These are phyloP conservation scores for Cephalopterus ornatus DNA, from an alignment of 2,113 vertebrate species.

Conservation along the genomic window DNA sequence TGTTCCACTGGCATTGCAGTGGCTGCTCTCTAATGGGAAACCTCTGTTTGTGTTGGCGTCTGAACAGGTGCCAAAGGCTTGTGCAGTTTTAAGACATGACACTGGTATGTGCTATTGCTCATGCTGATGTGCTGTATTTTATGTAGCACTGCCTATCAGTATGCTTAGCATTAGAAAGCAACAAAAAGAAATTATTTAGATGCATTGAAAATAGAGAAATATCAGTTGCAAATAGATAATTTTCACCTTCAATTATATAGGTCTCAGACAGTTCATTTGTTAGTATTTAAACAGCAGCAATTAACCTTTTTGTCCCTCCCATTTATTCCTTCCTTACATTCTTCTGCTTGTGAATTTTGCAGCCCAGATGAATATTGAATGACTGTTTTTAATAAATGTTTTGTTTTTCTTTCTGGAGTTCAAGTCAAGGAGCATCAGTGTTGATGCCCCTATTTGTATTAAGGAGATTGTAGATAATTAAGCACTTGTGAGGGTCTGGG, in stretches of 20 bases:
- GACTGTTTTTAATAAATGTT: slow-evolving; percentile 30
- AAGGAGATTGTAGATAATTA: slow-evolving; percentile 55
- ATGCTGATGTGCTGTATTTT: not conserved
- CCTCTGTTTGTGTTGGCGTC: not conserved
- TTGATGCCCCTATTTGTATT: not conserved
- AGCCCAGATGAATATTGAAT: slow-evolving; percentile 17
- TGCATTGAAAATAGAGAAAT: not conserved
- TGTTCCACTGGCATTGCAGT: rapidly evolving
- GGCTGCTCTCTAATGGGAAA: not conserved
- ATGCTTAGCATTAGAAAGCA: not conserved
- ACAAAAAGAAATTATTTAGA: not conserved
- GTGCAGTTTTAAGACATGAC: not conserved
- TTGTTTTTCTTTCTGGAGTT: slow-evolving; percentile 6
- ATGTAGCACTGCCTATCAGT: not conserved
- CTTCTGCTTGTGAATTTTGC: not conserved
- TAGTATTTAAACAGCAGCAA: slow-evolving; percentile 34
- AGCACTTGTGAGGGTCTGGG: slow-evolving; percentile 1
- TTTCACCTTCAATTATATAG: slow-evolving; percentile 23
- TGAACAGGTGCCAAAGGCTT: rapidly evolving
- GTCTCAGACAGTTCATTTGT: not conserved
- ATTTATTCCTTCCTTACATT: not conserved
- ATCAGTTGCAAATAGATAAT: not conserved
- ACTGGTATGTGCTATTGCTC: not conserved
- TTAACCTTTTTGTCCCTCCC: slow-evolving; percentile 19
- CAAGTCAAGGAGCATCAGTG: not conserved